These are phyloP conservation scores for Pogonophryne albipinna DNA, from an alignment of 2,797 vertebrate species.

Conservation along the genomic window DNA sequence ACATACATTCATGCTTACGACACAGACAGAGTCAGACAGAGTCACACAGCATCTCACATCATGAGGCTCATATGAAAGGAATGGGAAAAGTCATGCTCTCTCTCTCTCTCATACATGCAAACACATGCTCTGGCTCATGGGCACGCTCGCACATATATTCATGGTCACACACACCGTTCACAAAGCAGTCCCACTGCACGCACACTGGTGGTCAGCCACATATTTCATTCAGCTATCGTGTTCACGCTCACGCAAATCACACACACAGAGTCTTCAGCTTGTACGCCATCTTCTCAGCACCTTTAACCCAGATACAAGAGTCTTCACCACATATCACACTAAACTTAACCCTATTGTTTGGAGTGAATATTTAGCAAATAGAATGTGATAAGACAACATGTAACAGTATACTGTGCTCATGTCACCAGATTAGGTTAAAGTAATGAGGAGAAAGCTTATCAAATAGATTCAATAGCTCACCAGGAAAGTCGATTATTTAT, in stretches of 20 bases:
- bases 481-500: not conserved
- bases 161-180: constrained; percentile 50
- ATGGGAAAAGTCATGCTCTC: constrained; percentile 63
- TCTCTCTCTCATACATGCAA: constrained; percentile 63
- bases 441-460: not conserved
- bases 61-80: constrained; percentile 68
- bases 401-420: not conserved
- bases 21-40: constrained; percentile 2
- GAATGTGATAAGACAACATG: constrained; percentile 32
- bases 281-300: constrained; percentile 24
- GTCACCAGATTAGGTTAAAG: not conserved
- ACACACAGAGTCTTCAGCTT: constrained; percentile 39
- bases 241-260: constrained; percentile 25
- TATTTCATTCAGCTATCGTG: constrained; percentile 48
- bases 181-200: constrained; percentile 43
- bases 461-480: constrained; percentile 9
- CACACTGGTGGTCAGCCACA: constrained; percentile 42
- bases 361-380: constrained; percentile 8
- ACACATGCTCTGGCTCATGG: constrained; percentile 61
- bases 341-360: constrained; percentile 3
- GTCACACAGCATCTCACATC: constrained; percentile 37
- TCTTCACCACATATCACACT: constrained; percentile 21
- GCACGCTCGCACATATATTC: constrained; percentile 55
- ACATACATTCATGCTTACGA: constrained; percentile 1
- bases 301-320: constrained; percentile 23